Evolutionary conservation across 1,140 invertebrate species (phyloP), one percentile per base, ranked within the genome.

Genomic region (Micrasema minimum): DNA sequence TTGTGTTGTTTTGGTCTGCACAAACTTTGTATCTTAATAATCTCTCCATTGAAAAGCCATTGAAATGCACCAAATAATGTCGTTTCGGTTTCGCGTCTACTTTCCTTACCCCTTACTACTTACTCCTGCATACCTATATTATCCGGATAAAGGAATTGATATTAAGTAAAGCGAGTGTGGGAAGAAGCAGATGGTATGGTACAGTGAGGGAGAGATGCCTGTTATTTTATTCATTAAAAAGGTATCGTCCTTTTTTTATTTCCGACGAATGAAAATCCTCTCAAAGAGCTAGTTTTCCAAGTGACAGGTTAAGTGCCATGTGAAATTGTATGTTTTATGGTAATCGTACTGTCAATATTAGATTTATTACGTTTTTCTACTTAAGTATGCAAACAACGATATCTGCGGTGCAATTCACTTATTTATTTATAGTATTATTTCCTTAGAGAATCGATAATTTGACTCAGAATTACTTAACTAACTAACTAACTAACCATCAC

Each of bases 201-300:
- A 41, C n/a, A 45, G 38, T 43, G 46, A 26, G 68, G 46, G 72
- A 43, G 61, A 59, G 35, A 64, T 61, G 45, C 12, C 72, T 74
- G 72, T 71, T 74, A 71, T 74, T 74, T 74, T 74, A 74, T 74
- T 74, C 72, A 74, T 71, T 71, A 74, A 74, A 74, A 69, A 68
- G 72, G 72, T 65, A 71, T 70, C 48, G 55, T 43, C 64, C 69
- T 64, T 74, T 71, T 70, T 62, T 37, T 22, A 18, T 51, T 66
- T 22, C 43, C 18, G 20, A 12, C 37, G 50, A 55, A 67, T 43
- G 20, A 26, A 53, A 67, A 67, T 66, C 43, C 46, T 35, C 26
- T 50, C 43, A 50, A 66, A 50, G 46, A 66, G 43, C 55, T 55
- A 67, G 55, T 59, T 59, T 59, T 59, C 61, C 22, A 23, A 31